Evolutionary conservation across 2,797 vertebrate species (phyloP).

Genomic region (Sebastes kiyomatsui): DNA sequence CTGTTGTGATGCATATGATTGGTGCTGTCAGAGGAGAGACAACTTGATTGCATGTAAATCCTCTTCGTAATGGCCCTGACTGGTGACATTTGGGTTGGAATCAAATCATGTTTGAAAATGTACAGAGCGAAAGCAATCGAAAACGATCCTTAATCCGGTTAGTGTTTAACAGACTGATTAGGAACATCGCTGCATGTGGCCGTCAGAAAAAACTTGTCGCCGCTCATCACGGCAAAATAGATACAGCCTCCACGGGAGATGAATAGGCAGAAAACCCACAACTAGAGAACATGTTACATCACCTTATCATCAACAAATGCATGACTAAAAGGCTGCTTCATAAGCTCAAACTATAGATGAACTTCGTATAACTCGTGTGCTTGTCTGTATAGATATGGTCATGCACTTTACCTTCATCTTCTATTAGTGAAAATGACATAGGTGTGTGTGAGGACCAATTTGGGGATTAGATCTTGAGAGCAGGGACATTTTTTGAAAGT

Average conservation of each 20-base stretch:
- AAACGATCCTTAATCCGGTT: conserved; percentile 36
- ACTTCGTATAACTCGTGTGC: not conserved
- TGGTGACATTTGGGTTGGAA: conserved; percentile 24
- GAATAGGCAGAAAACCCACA: not conserved
- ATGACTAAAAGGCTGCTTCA: not conserved
- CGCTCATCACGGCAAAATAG: conserved; percentile 3
- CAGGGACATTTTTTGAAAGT: not conserved
- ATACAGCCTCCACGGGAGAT: not conserved
- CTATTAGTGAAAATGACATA: not conserved
- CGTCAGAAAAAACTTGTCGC: conserved; percentile 8
- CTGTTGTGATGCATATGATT: not conserved
- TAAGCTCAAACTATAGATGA: not conserved
- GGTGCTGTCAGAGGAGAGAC: not conserved
- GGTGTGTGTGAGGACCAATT: not conserved
- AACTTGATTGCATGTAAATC: conserved; percentile 44
- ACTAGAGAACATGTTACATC: not conserved
- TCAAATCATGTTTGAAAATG: conserved; percentile 14
- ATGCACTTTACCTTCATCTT: not conserved
- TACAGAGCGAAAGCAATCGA: conserved; percentile 24
- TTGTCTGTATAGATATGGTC: not conserved
- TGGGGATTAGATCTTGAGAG: too few relatives aligned
- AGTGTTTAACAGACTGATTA: conserved; percentile 25
- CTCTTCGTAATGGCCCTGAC: conserved; percentile 16
- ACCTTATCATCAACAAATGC: not conserved
- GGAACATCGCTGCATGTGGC: conserved; percentile 23